Evolutionary conservation across 2,797 vertebrate species (phyloP).

Genomic region (Platyrinchus mystaceus): DNA sequence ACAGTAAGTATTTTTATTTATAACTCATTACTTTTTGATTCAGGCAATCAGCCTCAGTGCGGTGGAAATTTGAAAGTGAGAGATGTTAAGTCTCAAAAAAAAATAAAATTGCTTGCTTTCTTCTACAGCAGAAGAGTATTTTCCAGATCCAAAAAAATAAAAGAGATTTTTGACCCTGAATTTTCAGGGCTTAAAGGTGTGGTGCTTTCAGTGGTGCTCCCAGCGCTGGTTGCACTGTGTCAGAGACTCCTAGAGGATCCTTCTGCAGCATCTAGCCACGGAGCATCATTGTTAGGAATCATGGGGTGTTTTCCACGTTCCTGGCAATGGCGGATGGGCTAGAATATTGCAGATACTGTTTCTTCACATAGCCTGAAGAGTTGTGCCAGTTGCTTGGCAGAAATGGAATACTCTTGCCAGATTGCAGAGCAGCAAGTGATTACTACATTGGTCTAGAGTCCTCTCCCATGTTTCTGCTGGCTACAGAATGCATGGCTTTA

Average conservation of each 20-base stretch:
- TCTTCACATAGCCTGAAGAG: background rate
- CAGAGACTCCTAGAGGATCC: background rate
- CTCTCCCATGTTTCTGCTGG: background rate
- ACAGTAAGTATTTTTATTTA: background rate
- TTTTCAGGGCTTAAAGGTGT: background rate
- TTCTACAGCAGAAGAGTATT: background rate
- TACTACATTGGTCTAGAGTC: background rate
- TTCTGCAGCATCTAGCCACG: background rate
- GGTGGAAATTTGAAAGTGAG: background rate
- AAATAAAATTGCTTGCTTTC: background rate
- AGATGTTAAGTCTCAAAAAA: background rate
- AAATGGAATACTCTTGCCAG: background rate
- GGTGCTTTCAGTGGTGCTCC: background rate
- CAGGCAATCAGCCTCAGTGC: background rate
- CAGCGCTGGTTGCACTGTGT: background rate
- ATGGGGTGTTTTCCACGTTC: background rate
- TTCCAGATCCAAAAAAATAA: background rate
- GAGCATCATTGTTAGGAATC: background rate
- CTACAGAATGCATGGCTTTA: background rate
- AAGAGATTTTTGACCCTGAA: background rate
- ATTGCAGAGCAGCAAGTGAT: background rate
- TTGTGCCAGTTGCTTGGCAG: fast-evolving
- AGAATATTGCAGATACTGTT: background rate
- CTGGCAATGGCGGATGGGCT: background rate
- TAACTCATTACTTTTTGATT: background rate